Base-by-base conservation (phyloP, 2,797 vertebrate species). In the Kryptopterus vitreolus region DNA sequence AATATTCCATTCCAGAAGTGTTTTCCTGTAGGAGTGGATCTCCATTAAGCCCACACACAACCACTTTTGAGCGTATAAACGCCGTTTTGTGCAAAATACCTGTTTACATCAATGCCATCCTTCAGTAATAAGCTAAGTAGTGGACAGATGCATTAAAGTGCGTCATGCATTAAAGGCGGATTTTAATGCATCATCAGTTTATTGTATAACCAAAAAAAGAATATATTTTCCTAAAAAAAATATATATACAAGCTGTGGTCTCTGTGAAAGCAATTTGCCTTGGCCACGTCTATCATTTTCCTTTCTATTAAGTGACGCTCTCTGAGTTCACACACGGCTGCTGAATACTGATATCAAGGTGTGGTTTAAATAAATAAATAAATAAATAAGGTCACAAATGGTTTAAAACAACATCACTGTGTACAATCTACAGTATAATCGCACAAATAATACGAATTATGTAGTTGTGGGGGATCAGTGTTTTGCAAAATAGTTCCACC, bases 91-190 rank as follows among this genome's bases (percentile, higher is more conserved):
- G 79, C 24, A 66, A 68, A 74, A 55, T 29, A 57, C 43, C 46
- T 9, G 46, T 65, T 74, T 74, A 24, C 53, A 55, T 74, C 31
- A 74, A 80, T 74, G 50, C 4, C n/a, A 57, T 24, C n/a, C 22
- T 62, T 73, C n/a, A 79, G 43, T 79, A 71, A 79, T 35, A 52
- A 62, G n/a, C 20, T 33, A 73, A 73, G 10, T 50, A 79, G 77
- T 35, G 62, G 18, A n/a, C 3, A 12, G 20, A 38, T n/a, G 62
- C 18, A 65, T 38, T 38, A 38, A 20, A 63, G n/a, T n/a, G n/a
- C n/a, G n/a, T n/a, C n/a, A 74, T 66, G 48, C 48, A 53, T 72
- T 53, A 65, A 6, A 3, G 3, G 31, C 1, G n/a, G n/a, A n/a
- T 43, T 68, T 68, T 79, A 46, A 75, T 58, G 58, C 13, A 63